Conservation (phyloP, 2,888 invertebrate genomes). For the Oscheius myriophilus region DNA sequence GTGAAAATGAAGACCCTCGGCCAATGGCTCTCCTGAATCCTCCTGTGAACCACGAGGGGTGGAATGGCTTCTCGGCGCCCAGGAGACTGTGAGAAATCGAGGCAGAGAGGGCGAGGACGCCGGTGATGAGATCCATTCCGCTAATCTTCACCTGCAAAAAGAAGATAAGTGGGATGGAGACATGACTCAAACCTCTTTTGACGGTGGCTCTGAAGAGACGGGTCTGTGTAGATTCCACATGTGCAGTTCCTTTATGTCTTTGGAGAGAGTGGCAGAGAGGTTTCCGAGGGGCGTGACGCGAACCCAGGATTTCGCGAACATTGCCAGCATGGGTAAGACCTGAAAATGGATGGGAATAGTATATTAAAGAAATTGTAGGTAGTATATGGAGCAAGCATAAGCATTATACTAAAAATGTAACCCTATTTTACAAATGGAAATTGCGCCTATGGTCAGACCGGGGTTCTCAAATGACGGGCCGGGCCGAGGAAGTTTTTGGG, state of each 20-base stretch:
- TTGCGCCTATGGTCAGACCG: too few species aligned
- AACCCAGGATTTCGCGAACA: constrained; percentile 11
- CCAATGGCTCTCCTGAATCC: constrained; percentile 20
- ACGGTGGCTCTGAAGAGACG: constrained; percentile 77
- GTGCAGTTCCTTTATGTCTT: constrained; percentile 91
- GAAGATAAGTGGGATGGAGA: neutral
- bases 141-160: constrained; percentile 32
- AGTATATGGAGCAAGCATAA: too few species aligned
- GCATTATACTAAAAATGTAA: too few species aligned
- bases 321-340: constrained; percentile 10
- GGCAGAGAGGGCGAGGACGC: constrained; percentile 39
- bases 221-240: constrained; percentile 89
- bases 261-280: constrained; percentile 87
- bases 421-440: too few species aligned
- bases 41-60: constrained; percentile 44
- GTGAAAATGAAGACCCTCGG: constrained; percentile 32
- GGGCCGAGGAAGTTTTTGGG: too few species aligned
- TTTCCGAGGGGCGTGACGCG: constrained; percentile 78
- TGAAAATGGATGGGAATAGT: neutral
- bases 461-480: too few species aligned
- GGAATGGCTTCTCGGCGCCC: constrained; percentile 33
- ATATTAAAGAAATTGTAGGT: too few species aligned
- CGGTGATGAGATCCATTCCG: constrained; percentile 38
- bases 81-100: constrained; percentile 39
- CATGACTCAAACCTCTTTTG: constrained; percentile 33